phyloP scores from a whole-genome alignment of 2,113 vertebrate species.

The Calyptomena viridis region DNA sequence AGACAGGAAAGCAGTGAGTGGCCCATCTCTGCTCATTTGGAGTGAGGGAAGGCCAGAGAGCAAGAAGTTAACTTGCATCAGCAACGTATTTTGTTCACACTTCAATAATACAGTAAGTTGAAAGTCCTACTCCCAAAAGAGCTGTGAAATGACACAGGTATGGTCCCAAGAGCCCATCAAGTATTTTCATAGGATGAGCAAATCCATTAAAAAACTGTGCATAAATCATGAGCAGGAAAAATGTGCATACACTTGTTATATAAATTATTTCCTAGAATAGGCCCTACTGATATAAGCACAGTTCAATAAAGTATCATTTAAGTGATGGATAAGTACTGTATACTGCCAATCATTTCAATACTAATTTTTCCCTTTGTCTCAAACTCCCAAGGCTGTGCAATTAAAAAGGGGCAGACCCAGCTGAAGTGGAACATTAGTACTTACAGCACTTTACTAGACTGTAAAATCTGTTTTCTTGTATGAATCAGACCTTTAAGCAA shows the following conservation, averaged over 20 bases:
- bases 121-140: background rate
- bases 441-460: background rate
- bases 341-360: background rate
- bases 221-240: background rate
- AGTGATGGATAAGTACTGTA: background rate
- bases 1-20: background rate
- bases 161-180: background rate
- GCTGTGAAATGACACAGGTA: background rate
- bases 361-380: background rate
- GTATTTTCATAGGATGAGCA: background rate
- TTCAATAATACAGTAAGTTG: background rate
- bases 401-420: background rate
- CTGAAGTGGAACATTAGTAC: background rate
- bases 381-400: background rate
- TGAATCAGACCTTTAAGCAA: conserved; percentile 22
- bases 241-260: background rate
- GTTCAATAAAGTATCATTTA: background rate
- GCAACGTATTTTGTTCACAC: background rate
- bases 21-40: background rate
- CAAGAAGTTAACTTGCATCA: background rate
- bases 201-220: background rate
- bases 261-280: background rate
- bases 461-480: background rate
- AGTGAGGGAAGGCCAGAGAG: background rate
- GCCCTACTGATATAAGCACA: background rate